Base-by-base conservation (phyloP, 2,113 vertebrate species). In the Verasper variegatus region DNA sequence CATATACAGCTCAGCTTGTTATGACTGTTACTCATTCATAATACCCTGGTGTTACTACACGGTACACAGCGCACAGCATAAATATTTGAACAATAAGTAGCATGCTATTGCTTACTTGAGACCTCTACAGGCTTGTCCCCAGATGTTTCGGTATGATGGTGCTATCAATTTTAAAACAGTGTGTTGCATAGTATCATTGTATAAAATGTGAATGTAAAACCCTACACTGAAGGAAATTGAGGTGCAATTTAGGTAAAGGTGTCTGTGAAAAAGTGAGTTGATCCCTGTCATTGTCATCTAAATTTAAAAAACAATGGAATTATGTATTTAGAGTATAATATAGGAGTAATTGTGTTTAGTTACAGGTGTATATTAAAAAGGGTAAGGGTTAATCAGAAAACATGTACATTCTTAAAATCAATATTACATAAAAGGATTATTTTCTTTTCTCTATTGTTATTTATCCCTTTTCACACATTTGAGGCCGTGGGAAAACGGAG, bases 11-110 rank as follows among this genome's bases (percentile, higher is more conserved):
- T 77, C 14, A 51, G 27, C 64, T 73, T 83, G 13, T 55, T 49
- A 78, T 64, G 61, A 20, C 37, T 55, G 57, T 81, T 49, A 65
- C 40, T 82, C 45, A 78, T 68, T 71, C 24, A 76, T 68, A 71
- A 66, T 62, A 45, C 27, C 45, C 67, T 67, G 15, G 6, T 71
- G 47, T 58, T 63, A 42, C 17, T 35, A n/a, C n/a, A 54, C 2
- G 6, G 14, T 49, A 15, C 51, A 64, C 27, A 54, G 20, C 21
- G 26, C 69, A 76, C 27, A 37, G 24, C 65, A 76, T 78, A 14
- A 51, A 80, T 83, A 47, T 80, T 74, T 77, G 18, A 78, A 66
- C 51, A 72, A 18, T 68, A 49, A 62, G 56, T 47, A 51, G n/a
- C 35, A 66, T 61, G 26, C 2, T 63, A 26, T 83, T 74, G 52